Conservation (phyloP, 64 coral and sea anemone genomes). For the Porites lutea region DNA sequence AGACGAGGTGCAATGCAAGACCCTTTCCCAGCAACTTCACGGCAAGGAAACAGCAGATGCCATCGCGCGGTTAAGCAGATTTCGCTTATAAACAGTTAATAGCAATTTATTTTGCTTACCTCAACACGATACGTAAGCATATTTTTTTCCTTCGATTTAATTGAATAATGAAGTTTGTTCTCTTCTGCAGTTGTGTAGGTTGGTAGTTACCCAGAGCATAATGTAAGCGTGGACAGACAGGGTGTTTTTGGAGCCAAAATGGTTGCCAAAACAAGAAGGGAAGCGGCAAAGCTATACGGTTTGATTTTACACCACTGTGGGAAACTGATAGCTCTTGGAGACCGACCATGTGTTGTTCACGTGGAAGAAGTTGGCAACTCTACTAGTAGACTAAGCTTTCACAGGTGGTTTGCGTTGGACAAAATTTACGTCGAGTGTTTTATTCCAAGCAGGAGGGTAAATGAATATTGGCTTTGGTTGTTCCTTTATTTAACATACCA, state of each 20-base stretch:
- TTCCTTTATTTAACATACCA: too few relatives aligned
- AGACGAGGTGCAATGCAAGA: neutral
- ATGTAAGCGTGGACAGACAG: too few relatives aligned
- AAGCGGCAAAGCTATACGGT: neutral
- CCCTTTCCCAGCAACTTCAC: neutral
- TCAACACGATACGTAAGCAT: neutral
- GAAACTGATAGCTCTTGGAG: neutral
- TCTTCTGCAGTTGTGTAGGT: neutral
- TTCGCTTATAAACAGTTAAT: neutral
- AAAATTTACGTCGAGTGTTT: slow-evolving; percentile 1
- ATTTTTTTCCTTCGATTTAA: neutral
- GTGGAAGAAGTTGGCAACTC: neutral
- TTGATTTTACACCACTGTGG: neutral
- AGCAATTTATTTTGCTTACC: neutral
- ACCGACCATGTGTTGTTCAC: neutral
- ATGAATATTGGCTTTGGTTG: too few relatives aligned
- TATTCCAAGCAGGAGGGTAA: neutral
- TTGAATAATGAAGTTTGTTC: too few relatives aligned
- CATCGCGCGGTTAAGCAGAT: neutral
- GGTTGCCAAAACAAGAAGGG: neutral
- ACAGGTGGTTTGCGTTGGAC: neutral
- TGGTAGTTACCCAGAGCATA: neutral
- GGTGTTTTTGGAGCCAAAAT: neutral
- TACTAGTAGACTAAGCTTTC: neutral
- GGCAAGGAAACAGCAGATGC: neutral